Evolutionary conservation across 2,113 vertebrate species (phyloP).

Genomic region (Bungarus multicinctus): DNA sequence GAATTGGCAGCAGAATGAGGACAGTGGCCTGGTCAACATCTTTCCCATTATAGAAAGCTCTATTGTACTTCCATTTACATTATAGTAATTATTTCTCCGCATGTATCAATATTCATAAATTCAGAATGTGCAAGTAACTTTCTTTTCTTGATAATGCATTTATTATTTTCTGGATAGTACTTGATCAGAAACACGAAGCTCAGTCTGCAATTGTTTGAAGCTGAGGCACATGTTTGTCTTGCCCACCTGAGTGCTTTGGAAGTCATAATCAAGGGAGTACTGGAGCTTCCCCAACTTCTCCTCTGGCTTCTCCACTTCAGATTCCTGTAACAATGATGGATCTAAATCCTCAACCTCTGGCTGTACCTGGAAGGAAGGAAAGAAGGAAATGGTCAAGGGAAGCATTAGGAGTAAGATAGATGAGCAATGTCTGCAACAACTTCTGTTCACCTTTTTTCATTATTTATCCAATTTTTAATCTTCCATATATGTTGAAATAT

Average conservation of each 20-base stretch:
- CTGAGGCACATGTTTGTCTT: background rate
- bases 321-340: conserved; percentile 46
- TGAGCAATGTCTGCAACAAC: background rate
- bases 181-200: background rate
- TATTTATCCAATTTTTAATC: background rate
- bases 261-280: conserved; percentile 85
- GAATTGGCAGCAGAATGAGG: background rate
- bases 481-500: background rate
- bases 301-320: conserved; percentile 66
- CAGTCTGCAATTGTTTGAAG: background rate
- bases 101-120: background rate
- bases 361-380: conserved; percentile 61
- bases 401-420: background rate
- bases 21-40: background rate
- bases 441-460: background rate
- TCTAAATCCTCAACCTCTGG: conserved; percentile 79
- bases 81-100: background rate
- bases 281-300: conserved; percentile 81
- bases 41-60: background rate
- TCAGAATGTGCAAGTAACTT: background rate
- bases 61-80: background rate
- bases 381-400: background rate
- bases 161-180: background rate
- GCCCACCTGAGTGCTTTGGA: conserved; percentile 67
- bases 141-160: background rate